A percentile compares a stretch with the other conserved stretches of the same genome.
phyloP scores from a whole-genome alignment of 2,113 vertebrate species.

The Pteropus alecto region DNA sequence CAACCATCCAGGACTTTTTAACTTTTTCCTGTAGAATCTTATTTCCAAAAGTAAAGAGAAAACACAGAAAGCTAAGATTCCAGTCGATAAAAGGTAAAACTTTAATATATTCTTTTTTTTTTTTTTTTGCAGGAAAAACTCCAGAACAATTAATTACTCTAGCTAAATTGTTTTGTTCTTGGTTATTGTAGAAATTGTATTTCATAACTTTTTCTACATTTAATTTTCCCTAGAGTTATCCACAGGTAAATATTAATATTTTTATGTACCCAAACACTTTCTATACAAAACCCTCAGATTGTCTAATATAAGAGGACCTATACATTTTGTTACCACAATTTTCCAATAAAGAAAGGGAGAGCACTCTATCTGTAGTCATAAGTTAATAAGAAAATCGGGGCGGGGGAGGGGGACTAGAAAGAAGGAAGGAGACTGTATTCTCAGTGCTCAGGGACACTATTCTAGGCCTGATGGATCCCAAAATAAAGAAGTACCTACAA shows the following conservation, averaged over 20 bases:
- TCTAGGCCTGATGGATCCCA: neutral
- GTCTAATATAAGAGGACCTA: neutral
- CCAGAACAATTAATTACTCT: neutral
- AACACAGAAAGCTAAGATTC: slow-evolving; percentile 2
- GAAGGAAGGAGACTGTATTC: neutral
- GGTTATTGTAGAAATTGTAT: neutral
- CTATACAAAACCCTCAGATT: neutral
- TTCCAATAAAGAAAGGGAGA: neutral
- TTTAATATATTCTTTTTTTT: neutral
- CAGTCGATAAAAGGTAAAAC: neutral
- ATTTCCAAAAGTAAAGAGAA: slow-evolving; percentile 32
- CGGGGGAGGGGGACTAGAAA: neutral
- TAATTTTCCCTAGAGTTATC: neutral
- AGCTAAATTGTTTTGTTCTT: neutral
- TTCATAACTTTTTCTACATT: neutral
- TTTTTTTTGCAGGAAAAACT: slow-evolving; percentile 7
- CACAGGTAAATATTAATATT: neutral
- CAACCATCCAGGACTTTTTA: slow-evolving; percentile 90
- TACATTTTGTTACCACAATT: neutral
- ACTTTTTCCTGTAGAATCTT: slow-evolving; percentile 90
- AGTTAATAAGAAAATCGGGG: neutral
- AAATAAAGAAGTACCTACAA: neutral
- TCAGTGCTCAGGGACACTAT: neutral
- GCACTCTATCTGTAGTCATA: neutral
- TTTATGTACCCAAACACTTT: neutral